These are phyloP conservation scores for Myotis vivesi DNA, from an alignment of 2,797 vertebrate genomes.

Conservation along the genomic window DNA sequence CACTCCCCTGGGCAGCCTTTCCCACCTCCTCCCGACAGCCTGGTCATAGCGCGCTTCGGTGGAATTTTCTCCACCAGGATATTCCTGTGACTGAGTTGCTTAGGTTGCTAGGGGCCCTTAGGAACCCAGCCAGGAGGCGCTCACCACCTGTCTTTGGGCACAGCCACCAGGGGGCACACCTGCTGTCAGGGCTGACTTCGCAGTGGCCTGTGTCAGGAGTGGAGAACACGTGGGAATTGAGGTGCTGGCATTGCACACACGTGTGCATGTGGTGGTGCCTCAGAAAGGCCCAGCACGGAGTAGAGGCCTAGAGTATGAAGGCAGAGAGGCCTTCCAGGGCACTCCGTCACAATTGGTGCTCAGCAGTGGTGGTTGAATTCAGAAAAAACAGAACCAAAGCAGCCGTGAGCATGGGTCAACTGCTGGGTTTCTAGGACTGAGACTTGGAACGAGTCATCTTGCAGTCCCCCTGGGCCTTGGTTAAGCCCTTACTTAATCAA, in stretches of 20 bases:
- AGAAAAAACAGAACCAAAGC: background rate
- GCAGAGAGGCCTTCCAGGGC: background rate
- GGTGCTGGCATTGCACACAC: background rate
- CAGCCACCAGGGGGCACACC: background rate
- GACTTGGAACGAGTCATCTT: background rate
- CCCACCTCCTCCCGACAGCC: constrained; percentile 18
- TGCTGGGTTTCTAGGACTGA: background rate
- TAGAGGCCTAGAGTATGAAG: background rate
- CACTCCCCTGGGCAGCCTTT: background rate
- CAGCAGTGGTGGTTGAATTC: background rate
- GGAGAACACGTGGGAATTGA: background rate
- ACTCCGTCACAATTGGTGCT: background rate
- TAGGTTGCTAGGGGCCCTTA: background rate
- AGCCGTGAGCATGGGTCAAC: background rate
- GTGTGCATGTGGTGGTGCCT: background rate
- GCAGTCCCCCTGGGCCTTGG: background rate
- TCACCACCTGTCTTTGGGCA: background rate
- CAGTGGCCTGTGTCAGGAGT: background rate
- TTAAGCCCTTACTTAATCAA: background rate
- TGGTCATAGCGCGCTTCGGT: background rate
- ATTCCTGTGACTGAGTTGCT: constrained; percentile 41
- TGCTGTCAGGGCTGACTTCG: background rate
- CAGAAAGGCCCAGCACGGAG: background rate
- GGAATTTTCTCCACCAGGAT: constrained; percentile 54
- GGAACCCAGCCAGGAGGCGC: background rate